Base-by-base conservation (phyloP, 2,888 invertebrate species). In the Pyrgus malvae region DNA sequence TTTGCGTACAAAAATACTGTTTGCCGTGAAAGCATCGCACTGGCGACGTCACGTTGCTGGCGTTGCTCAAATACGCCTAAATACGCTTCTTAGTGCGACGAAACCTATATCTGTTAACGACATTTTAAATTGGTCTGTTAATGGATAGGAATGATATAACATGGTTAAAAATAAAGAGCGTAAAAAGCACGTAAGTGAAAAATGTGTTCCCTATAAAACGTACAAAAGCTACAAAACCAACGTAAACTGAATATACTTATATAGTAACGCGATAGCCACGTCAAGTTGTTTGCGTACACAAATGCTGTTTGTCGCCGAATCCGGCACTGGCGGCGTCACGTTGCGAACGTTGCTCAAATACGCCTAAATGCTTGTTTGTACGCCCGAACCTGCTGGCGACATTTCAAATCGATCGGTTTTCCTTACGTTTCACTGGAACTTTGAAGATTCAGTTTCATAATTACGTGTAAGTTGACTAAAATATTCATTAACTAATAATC, bases 251-350 rank as follows among this genome's bases (percentile, higher is more conserved):
- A 17, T 33, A 16, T 37, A 37, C 25, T 27, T 37, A 23, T 23
- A 19, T 27, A 50, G 88, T 78, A 88, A 89, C 67, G 56, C 68
- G 86, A 88, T 87, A 87, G 82, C 79, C 81, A 59, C 66, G 69
- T 67, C 75, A 72, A 81, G 71, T 77, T 87, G 86, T 87, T 88
- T 89, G 78, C 78, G 50, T 58, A 74, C 76, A 73, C 85, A 87
- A 87, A 88, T 85, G 87, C 72, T 89, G 80, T 87, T 88, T 84
- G 69, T 82, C 58, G 76, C 82, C 80, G 83, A 86, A 87, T 85
- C 80, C 82, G 68, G 64, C 78, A 82, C 69, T 80, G 79, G 64
- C 72, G 81, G 83, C 84, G 83, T 85, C 89, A 83, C 80, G 85
- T 88, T 83, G 76, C 63, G 58, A 69, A 72, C 66, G 68, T 64